Conservation (phyloP, 2,888 invertebrate species). For the Agrypnus murinus region DNA sequence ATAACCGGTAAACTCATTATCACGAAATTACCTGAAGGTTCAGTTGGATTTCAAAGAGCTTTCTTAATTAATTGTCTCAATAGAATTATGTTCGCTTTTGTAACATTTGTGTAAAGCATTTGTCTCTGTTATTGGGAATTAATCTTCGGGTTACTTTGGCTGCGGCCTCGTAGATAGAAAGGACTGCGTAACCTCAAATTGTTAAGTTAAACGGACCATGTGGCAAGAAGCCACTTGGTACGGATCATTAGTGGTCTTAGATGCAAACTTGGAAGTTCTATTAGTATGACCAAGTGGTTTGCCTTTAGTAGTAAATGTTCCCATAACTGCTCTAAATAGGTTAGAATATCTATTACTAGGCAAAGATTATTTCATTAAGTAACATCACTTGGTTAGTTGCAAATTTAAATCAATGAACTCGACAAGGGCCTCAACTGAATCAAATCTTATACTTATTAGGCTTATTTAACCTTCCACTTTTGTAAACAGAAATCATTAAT, state of each 20-base stretch:
- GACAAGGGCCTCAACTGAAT: too few relatives aligned
- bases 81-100: constrained; percentile 48
- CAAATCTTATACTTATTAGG: too few relatives aligned
- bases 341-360: too few relatives aligned
- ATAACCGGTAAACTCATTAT: constrained; percentile 55
- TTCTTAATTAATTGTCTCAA: constrained; percentile 52
- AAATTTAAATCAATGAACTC: too few relatives aligned
- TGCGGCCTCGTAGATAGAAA: constrained; percentile 37
- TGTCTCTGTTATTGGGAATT: constrained; percentile 49
- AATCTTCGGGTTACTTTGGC: constrained; percentile 44
- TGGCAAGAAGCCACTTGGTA: constrained; percentile 50
- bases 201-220: constrained; percentile 53
- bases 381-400: too few relatives aligned
- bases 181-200: constrained; percentile 53
- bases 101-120: constrained; percentile 46
- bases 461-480: too few relatives aligned
- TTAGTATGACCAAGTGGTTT: constrained; percentile 57
- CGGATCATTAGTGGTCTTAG: constrained; percentile 62
- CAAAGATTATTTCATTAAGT: too few relatives aligned
- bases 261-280: constrained; percentile 61
- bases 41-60: constrained; percentile 46
- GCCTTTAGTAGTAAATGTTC: constrained; percentile 36
- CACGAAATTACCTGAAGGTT: constrained; percentile 54
- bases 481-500: too few relatives aligned
- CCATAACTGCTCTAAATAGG: constrained; percentile 6